Percentiles rank a stretch among this genome's conserved stretches.
These are phyloP conservation scores for Trichogramma evanescens DNA, from an alignment of 2,888 invertebrate genomes.

Conservation along the genomic window DNA sequence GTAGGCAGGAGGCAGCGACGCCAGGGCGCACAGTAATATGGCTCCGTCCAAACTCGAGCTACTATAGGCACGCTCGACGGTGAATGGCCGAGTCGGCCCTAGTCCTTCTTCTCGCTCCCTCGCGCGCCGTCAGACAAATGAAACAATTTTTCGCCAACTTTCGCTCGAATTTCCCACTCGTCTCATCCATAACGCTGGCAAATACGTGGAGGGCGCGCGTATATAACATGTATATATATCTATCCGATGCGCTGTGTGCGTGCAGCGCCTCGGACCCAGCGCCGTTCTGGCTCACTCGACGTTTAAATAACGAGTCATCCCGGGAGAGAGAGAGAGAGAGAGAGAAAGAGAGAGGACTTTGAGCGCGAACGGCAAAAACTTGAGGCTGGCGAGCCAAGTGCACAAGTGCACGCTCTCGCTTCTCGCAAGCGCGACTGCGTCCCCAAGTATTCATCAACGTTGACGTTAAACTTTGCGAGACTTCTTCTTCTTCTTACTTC, in stretches of 20 bases:
- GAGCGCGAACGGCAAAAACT: constrained; percentile 5
- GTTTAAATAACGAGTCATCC: constrained; percentile 25
- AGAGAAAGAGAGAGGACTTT: constrained; percentile 6
- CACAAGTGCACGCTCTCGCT: neutral
- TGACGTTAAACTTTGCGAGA: neutral
- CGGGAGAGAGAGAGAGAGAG: neutral
- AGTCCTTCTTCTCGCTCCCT: neutral
- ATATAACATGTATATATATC: too few species aligned
- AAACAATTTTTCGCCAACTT: constrained; percentile 26
- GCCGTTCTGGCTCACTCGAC: neutral
- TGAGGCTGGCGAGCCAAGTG: neutral
- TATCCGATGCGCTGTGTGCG: too few species aligned
- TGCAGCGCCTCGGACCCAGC: too few species aligned
- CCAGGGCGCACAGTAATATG: too few species aligned
- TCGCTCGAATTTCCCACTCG: constrained; percentile 25
- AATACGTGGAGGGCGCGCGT: neutral
- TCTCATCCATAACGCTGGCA: constrained; percentile 23
- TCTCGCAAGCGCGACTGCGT: constrained; percentile 9
- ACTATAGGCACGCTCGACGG: too few species aligned
- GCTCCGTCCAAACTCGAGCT: too few species aligned
- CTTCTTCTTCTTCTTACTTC: neutral
- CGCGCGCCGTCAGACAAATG: constrained; percentile 4
- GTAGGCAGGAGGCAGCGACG: too few species aligned
- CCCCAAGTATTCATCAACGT: neutral
- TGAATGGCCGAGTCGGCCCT: too few species aligned